These are phyloP conservation scores for Monoplex corrugatus DNA, from an alignment of 2,888 invertebrate species.

Conservation along the genomic window DNA sequence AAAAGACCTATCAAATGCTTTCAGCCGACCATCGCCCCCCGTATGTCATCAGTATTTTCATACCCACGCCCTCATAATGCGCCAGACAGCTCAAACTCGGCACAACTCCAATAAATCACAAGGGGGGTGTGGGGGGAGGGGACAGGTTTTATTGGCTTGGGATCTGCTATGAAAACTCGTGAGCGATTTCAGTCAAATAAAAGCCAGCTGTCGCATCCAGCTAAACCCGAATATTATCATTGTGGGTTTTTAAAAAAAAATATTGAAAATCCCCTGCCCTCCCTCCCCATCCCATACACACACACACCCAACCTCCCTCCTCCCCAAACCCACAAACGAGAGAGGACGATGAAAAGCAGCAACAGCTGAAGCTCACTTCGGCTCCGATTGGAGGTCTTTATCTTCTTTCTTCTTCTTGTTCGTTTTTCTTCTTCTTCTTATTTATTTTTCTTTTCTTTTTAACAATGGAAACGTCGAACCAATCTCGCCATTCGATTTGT, in stretches of 20 bases:
- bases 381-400: no score
- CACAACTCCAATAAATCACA: constrained; percentile 3
- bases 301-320: neutral
- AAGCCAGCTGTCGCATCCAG: constrained; percentile 14
- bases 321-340: neutral
- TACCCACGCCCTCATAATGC: neutral
- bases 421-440: no score
- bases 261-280: neutral
- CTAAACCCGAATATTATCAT: neutral
- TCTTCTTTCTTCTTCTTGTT: no score
- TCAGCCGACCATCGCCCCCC: neutral
- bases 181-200: neutral
- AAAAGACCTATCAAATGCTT: neutral
- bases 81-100: neutral
- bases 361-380: no score
- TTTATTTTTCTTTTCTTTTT: no score
- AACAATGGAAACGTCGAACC: no score
- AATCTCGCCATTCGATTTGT: no score
- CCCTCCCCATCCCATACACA: neutral
- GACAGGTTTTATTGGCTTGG: constrained; percentile 12
- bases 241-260: no score
- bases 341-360: no score
- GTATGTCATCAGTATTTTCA: neutral
- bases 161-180: neutral
- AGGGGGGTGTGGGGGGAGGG: neutral